These are phyloP conservation scores for Dipodomys merriami DNA, from an alignment of 2,113 vertebrate species.

Conservation along the genomic window DNA sequence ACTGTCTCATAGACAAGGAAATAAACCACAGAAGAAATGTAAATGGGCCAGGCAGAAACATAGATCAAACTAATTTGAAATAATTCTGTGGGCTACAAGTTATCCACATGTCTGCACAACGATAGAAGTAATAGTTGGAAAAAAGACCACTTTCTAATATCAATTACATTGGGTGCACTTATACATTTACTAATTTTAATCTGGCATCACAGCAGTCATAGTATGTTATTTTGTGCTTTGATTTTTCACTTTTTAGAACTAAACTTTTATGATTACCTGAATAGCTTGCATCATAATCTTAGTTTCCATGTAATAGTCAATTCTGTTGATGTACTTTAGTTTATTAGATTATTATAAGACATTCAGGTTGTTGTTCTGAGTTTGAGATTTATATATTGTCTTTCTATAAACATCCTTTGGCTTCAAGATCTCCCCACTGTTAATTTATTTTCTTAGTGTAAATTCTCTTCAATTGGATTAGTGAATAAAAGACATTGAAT, in stretches of 20 bases:
- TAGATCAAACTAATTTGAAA: neutral
- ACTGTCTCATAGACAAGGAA: conserved; percentile 4
- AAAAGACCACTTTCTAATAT: neutral
- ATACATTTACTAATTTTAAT: neutral
- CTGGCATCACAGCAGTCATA: neutral
- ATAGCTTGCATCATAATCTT: conserved; percentile 9
- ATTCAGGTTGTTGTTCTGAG: conserved; percentile 41
- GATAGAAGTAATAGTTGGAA: neutral
- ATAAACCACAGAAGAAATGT: neutral
- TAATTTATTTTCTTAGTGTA: conserved; percentile 42
- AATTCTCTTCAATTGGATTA: conserved; percentile 42
- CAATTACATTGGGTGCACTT: neutral
- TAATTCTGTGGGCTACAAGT: neutral
- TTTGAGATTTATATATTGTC: conserved; percentile 43
- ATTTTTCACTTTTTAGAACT: conserved; percentile 6
- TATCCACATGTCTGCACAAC: neutral
- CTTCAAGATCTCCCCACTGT: conserved; percentile 8
- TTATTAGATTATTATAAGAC: conserved; percentile 27
- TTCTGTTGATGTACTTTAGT: neutral
- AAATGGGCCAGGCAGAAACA: neutral
- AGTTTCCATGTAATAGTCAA: neutral
- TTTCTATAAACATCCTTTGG: conserved; percentile 13
- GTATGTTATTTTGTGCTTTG: neutral
- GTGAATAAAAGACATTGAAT: neutral
- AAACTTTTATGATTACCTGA: conserved; percentile 4